phyloP scores from a whole-genome alignment of 2,888 invertebrate genomes.

The Tuberolachnus salignus region DNA sequence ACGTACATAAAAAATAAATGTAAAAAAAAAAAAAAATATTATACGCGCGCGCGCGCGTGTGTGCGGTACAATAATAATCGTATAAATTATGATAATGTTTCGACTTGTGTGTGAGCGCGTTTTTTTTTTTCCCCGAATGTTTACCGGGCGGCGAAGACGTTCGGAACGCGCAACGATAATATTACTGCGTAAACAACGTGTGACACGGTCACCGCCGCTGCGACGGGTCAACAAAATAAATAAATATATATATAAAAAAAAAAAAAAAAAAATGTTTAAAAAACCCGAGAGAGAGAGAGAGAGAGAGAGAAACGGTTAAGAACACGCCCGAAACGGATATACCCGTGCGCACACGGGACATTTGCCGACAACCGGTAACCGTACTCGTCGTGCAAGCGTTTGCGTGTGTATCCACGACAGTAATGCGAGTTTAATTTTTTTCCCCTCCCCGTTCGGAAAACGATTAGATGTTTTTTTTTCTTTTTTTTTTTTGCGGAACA shows the following conservation, averaged over 20 bases:
- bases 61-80: not conserved
- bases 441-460: no score
- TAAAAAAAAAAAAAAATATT: no score
- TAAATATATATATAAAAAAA: no score
- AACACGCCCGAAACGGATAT: not conserved
- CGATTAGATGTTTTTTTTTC: no score
- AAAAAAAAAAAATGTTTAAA: no score
- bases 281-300: no score
- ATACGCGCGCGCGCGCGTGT: no score
- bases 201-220: not conserved
- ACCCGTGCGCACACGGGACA: not conserved
- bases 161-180: not conserved
- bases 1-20: no score
- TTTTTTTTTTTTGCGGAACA: no score
- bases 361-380: not conserved
- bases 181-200: not conserved
- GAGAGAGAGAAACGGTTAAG: no score
- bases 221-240: not conserved
- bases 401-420: no score
- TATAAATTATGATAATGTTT: not conserved
- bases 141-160: not conserved
- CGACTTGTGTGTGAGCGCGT: conserved; percentile 14
- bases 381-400: not conserved
- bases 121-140: not conserved
- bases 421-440: no score